These are phyloP conservation scores for Battus philenor DNA, from an alignment of 1,140 invertebrate genomes.

Conservation along the genomic window DNA sequence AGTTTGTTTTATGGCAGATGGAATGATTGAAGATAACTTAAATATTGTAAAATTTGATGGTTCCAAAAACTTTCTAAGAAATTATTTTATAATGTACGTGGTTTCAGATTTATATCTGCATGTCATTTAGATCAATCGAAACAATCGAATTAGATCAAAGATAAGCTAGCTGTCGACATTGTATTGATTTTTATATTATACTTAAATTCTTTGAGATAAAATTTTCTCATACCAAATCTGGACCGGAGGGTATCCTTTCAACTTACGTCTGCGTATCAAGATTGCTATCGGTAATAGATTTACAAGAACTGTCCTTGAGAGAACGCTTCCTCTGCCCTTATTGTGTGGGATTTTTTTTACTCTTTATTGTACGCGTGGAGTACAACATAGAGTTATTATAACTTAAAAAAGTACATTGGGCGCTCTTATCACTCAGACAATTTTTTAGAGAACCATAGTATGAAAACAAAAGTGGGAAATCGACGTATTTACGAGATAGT, in stretches of 20 bases:
- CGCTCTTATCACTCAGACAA: no score
- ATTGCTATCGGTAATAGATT: conserved; percentile 71
- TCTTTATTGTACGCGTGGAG: no score
- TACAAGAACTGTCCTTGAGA: conserved; percentile 63
- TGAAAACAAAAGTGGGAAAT: no score
- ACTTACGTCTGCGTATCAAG: conserved; percentile 71
- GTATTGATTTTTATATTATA: conserved; percentile 34
- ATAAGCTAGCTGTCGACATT: conserved; percentile 34
- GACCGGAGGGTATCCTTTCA: conserved; percentile 53
- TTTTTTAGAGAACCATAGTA: no score
- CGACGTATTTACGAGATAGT: no score
- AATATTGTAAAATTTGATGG: no score
- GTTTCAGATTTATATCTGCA: conserved; percentile 31
- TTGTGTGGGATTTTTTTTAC: conserved; percentile 54
- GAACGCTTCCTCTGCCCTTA: conserved; percentile 47
- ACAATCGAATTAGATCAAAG: conserved; percentile 43
- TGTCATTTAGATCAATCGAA: conserved; percentile 30
- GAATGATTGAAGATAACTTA: no score
- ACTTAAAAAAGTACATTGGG: no score
- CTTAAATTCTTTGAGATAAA: conserved; percentile 38
- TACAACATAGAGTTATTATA: no score
- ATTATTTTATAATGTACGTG: no score
- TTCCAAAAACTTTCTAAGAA: no score
- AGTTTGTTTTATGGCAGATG: no score
- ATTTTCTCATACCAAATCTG: conserved; percentile 60